phyloP scores from a whole-genome alignment of 2,888 invertebrate species.

The Phengaris alcon region DNA sequence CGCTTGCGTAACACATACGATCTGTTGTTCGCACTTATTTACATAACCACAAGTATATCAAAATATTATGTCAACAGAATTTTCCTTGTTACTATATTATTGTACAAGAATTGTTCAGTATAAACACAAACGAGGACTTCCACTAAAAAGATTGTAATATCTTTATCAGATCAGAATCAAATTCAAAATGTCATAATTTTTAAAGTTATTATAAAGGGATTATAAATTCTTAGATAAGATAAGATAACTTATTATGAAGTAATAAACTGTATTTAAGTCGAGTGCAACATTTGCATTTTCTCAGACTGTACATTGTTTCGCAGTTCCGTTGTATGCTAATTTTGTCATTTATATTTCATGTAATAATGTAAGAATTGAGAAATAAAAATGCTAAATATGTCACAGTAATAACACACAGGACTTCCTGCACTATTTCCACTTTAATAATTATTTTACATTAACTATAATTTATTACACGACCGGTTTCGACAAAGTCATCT shows the following conservation, averaged over 20 bases:
- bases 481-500: too few relatives aligned
- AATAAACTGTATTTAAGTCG: background rate
- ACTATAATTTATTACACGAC: too few relatives aligned
- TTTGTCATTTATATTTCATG: background rate
- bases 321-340: background rate
- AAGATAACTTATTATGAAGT: too few relatives aligned
- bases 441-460: too few relatives aligned
- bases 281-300: constrained; percentile 13
- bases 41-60: constrained; percentile 5
- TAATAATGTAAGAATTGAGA: background rate
- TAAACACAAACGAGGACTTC: too few relatives aligned
- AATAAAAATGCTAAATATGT: background rate
- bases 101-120: background rate
- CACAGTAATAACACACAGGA: background rate
- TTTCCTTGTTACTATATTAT: background rate
- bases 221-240: background rate
- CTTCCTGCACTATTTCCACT: too few relatives aligned
- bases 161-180: too few relatives aligned
- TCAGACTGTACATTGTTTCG: constrained; percentile 13
- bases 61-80: background rate
- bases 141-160: background rate
- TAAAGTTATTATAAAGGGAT: too few relatives aligned
- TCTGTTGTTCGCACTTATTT: constrained; percentile 30
- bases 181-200: too few relatives aligned
- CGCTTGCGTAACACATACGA: constrained; percentile 42